Evolutionary conservation across 2,888 invertebrate genomes (phyloP), one percentile per base, ranked within the genome.

Genomic region (Mesorhabditis sp.): DNA sequence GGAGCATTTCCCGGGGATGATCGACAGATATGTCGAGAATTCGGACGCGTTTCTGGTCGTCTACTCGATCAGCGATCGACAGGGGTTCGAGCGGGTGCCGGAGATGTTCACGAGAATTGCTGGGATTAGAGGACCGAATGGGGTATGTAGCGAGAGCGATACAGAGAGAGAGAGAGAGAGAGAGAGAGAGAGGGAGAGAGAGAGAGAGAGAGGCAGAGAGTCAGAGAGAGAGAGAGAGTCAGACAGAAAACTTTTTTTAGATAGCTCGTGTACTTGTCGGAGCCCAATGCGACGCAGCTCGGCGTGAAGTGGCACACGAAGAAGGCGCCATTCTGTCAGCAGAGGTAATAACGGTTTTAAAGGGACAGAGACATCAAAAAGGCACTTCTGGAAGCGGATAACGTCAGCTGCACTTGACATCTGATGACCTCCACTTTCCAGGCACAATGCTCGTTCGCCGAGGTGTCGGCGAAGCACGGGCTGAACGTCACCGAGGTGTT

Each of bases 401-500:
- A 1, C 10, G 58, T 0, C 58, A 50, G 2, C 58, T 50, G 7
- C 58, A 50, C 7, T 50, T 1, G 58, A 50, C 1, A 2, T 50
- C 58, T 50, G 1, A 13, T 50, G 58, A 2, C 10, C 58, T 2
- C 2, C n/a, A 50, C 1, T 50, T 13, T 50, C 7, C n/a, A 50
- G 58, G 58, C n/a, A n/a, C 58, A 50, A 50, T 50, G 58, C 58
- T 50, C 58, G 58, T 50, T 50, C 58, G 58, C 58, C 7, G 58
- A 50, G 58, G 58, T 50, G 7, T 50, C 58, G 10, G 58, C 58
- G n/a, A 50, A 50, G n/a, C 58, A 50, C 58, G n/a, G n/a, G 10
- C 7, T 50, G 10, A 50, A 50, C n/a, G n/a, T 50, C n/a, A n/a
- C n/a, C 10, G 58, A 50, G n/a, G n/a, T 50, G 7, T 50, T 50